Percentiles rank a stretch among this genome's conserved stretches.
These are phyloP conservation scores for Melanogrammus aeglefinus DNA, from an alignment of 2,797 vertebrate genomes.

Conservation along the genomic window DNA sequence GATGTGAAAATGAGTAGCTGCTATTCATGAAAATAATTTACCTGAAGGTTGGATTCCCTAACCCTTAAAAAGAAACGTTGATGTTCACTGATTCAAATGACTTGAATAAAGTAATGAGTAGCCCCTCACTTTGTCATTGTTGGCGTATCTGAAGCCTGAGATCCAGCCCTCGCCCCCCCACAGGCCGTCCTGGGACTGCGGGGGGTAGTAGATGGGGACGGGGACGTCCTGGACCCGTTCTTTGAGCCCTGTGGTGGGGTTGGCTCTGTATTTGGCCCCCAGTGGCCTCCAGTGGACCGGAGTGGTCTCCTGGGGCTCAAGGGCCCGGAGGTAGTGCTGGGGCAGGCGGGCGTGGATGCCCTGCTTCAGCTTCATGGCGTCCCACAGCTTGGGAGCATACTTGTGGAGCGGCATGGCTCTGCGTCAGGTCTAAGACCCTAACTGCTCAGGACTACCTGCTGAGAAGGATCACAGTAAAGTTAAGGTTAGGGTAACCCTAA, in stretches of 20 bases:
- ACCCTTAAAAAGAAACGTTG: not conserved
- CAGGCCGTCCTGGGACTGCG: slow-evolving; percentile 80
- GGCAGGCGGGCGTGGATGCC: slow-evolving; percentile 87
- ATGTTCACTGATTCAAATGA: not conserved
- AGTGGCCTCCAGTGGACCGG: slow-evolving; percentile 84
- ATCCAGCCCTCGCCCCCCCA: slow-evolving; percentile 95
- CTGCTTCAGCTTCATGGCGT: slow-evolving; percentile 74
- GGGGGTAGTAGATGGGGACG: slow-evolving; percentile 79
- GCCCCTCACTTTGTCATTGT: slow-evolving; percentile 83
- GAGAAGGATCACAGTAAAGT: not conserved
- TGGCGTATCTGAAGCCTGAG: slow-evolving; percentile 81
- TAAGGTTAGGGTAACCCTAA: no score
- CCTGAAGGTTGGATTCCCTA: not conserved
- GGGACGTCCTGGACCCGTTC: slow-evolving; percentile 88
- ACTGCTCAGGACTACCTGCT: slow-evolving; percentile 17
- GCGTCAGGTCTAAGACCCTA: not conserved
- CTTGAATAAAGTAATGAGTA: not conserved
- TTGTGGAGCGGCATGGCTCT: slow-evolving; percentile 83
- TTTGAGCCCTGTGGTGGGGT: slow-evolving; percentile 75
- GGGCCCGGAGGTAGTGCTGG: slow-evolving; percentile 78
- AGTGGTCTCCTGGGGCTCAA: slow-evolving; percentile 69
- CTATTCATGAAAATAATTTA: not conserved
- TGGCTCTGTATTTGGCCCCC: slow-evolving; percentile 72
- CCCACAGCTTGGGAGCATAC: slow-evolving; percentile 80
- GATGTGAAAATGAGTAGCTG: not conserved